Evolutionary conservation across 2,888 invertebrate species (phyloP), one percentile per base, ranked within the genome.

Genomic region (Furcula furcula): DNA sequence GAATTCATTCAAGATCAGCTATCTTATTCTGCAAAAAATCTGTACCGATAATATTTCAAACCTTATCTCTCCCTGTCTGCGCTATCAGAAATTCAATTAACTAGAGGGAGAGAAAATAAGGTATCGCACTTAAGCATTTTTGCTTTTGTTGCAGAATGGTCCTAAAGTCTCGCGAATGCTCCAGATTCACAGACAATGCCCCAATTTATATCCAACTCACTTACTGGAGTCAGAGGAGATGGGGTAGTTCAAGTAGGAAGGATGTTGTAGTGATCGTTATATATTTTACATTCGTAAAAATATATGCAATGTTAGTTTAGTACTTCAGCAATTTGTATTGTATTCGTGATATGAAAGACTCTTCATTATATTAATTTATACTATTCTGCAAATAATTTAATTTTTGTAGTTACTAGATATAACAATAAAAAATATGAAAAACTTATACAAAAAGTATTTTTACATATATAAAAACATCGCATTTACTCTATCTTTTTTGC

Each of bases 191-290:
- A 86, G 86, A 88, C 88, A 88, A 87, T 87, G 87, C 78, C 83
- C 88, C 81, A 88, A 87, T 88, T 88, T 87, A 86, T 85, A 86
- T 77, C 85, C 86, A 83, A 87, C 86, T 87, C 87, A 86, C 82
- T 87, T 85, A 85, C 78, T 76, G 72, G 57, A 82, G 82, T 74
- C 79, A 67, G 66, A 68, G 70, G 66, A 69, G 73, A 71, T 66
- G 63, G 64, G 66, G 72, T 68, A 71, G 73, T 65, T 69, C 58
- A 58, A 65, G 62, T 64, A 67, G 66, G 60, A 62, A 66, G 64
- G 63, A 69, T 69, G 59, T 58, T 50, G 49, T 61, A 56, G 57
- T 65, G 65, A 55, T 54, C n/a, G n/a, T n/a, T n/a, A n/a, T n/a
- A n/a, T n/a, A n/a, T n/a, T n/a, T n/a, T n/a, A n/a, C n/a, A n/a